Percentiles rank a stretch among this genome's conserved stretches.
Conservation (phyloP, 2,888 invertebrate genomes). For the Orchesella flavescens region DNA sequence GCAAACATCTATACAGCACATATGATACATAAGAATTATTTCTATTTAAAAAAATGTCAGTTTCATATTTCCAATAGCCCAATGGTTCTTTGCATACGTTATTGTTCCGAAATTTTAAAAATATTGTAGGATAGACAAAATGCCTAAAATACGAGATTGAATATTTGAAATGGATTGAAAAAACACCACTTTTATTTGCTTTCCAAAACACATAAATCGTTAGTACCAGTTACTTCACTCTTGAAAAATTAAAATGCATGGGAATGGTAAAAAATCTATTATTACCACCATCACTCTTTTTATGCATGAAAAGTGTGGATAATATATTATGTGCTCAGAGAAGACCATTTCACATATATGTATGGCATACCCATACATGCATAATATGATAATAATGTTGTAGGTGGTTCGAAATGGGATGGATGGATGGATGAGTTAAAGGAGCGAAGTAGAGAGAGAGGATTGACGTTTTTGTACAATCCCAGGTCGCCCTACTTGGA, state of each 20-base stretch:
- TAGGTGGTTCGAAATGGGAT: constrained; percentile 53
- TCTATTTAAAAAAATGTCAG: no score
- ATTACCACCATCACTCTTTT: not conserved
- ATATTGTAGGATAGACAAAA: no score
- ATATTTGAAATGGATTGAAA: no score
- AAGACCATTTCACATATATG: constrained; percentile 5
- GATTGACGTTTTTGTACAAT: constrained; percentile 60
- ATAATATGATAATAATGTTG: constrained; percentile 45
- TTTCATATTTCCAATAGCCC: no score
- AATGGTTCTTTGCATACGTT: no score
- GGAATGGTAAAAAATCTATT: not conserved
- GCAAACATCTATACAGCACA: no score
- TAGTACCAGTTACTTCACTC: no score
- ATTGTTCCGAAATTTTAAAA: no score
- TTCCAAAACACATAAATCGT: no score
- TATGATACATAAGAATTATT: no score
- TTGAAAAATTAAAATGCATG: not conserved
- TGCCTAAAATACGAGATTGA: no score
- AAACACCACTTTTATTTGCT: no score
- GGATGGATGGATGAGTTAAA: constrained; percentile 55
- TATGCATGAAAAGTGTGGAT: not conserved
- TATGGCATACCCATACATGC: constrained; percentile 43
- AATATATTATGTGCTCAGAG: not conserved
- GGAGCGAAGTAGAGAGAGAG: constrained; percentile 40
- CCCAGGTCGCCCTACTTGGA: constrained; percentile 67